phyloP scores from a whole-genome alignment of 2,797 vertebrate genomes.

The Choloepus didactylus region DNA sequence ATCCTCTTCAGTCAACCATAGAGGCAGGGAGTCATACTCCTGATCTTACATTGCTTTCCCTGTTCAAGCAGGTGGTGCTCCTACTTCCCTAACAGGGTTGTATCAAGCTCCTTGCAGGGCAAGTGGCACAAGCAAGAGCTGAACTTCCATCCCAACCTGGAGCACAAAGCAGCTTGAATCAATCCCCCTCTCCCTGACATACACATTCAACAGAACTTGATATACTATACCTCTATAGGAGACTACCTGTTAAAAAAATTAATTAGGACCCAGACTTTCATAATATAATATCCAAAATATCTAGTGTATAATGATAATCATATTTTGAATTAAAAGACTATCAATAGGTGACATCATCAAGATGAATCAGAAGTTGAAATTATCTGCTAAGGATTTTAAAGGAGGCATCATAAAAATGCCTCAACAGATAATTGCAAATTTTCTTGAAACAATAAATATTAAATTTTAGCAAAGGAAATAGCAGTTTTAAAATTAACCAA shows the following conservation, averaged over 20 bases:
- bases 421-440: not conserved
- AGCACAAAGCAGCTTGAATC: not conserved
- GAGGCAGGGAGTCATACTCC: not conserved
- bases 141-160: rapidly evolving
- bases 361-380: too few species aligned
- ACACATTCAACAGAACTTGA: too few species aligned
- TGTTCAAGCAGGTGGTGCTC: not conserved
- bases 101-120: not conserved
- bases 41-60: not conserved
- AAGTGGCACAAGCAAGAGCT: not conserved
- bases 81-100: not conserved
- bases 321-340: too few species aligned
- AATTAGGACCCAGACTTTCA: too few species aligned
- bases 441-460: not conserved
- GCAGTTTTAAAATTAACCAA: too few species aligned
- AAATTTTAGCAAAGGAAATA: not conserved
- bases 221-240: too few species aligned
- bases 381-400: too few species aligned
- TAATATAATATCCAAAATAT: too few species aligned
- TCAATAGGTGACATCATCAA: too few species aligned
- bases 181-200: not conserved
- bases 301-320: too few species aligned
- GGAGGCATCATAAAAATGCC: too few species aligned
- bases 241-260: too few species aligned
- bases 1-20: not conserved